Evolutionary conservation across 2,797 vertebrate species (phyloP).

Genomic region (Bryconaethiops microstoma): DNA sequence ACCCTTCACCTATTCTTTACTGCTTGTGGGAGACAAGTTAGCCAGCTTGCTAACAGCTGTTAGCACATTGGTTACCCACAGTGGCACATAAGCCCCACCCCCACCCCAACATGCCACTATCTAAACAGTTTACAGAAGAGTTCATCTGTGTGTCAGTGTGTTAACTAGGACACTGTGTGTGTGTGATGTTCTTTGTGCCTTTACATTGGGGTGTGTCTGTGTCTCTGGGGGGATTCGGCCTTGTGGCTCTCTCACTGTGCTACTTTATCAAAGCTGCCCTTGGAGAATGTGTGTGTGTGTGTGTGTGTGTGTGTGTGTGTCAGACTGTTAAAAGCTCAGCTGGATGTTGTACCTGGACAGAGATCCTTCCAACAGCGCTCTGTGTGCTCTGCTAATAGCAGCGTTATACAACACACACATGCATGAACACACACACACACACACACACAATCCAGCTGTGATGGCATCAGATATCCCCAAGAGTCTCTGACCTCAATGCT

Average conservation of each 20-base stretch:
- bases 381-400: background rate
- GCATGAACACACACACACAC: background rate
- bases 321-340: slow-evolving; percentile 5
- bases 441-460: too few species aligned
- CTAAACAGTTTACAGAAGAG: too few species aligned
- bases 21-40: too few species aligned
- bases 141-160: too few species aligned
- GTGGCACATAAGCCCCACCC: too few species aligned
- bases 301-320: background rate
- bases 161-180: too few species aligned
- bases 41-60: too few species aligned
- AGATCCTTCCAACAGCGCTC: background rate
- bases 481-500: slow-evolving; percentile 2
- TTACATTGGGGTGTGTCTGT: background rate
- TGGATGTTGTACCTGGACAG: background rate
- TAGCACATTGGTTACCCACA: too few species aligned
- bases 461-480: slow-evolving; percentile 18
- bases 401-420: slow-evolving; percentile 9
- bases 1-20: too few species aligned
- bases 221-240: background rate
- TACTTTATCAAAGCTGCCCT: slow-evolving; percentile 1
- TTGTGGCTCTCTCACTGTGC: background rate
- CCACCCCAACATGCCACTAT: too few species aligned
- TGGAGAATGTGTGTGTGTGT: background rate
- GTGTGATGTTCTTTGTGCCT: background rate